Evolutionary conservation across 2,888 invertebrate genomes (phyloP), one percentile per base, ranked within the genome.

Genomic region (Drosophila testacea): DNA sequence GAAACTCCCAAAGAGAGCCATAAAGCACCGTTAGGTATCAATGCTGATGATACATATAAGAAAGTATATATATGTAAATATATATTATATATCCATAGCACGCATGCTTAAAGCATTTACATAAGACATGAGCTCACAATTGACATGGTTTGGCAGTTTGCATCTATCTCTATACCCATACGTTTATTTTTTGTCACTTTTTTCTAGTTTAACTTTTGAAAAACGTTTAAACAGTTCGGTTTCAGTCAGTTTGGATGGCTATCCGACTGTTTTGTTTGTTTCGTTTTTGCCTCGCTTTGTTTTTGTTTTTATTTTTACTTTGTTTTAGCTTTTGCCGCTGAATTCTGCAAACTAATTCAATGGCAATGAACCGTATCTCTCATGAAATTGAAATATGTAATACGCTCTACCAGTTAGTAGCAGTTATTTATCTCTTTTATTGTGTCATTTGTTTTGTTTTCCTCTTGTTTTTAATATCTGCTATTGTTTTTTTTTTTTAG

Each of bases 311-410:
- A 22, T 42, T 55, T 34, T 42, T 16, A 6, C 32, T 55, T 70
- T 46, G 39, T n/a, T 13, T 68, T 59, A 52, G 38, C 30, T 46
- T 61, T 73, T 62, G 48, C 27, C 38, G 32, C 28, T 44, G 54
- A 65, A 74, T 81, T 84, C 83, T 84, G 87, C 84, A 88, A 70
- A 71, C 64, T 62, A 69, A 86, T 81, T 89, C 71, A 78, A 62
- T 75, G 88, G 77, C 88, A 89, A 81, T 89, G 88, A 88, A 89
- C 79, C 86, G 90, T 80, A 77, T 57, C 78, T 69, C 57, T 52
- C 52, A 71, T 62, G 44, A 63, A 71, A 77, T 68, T 56, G 44
- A 69, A 63, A 62, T 71, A 73, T 72, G 51, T 79, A 80, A 79
- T 79, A 62, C 63, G 52, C 63, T 52, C 41, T 50, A 7, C 50